phyloP scores from a whole-genome alignment of 2,113 vertebrate genomes.

The Axis porcinus region DNA sequence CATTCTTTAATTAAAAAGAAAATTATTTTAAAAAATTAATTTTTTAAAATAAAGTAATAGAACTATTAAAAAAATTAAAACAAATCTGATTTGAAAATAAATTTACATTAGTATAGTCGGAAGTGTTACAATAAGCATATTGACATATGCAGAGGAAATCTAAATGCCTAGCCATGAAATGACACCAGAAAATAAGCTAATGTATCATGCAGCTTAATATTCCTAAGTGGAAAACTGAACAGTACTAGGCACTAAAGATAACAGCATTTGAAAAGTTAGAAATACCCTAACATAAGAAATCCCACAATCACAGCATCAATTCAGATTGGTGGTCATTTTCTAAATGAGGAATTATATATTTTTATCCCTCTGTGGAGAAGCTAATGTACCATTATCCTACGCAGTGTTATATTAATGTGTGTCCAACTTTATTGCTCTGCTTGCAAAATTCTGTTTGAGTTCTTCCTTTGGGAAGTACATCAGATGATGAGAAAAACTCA shows the following conservation, averaged over 20 bases:
- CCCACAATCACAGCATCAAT: not conserved
- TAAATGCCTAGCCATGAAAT: not conserved
- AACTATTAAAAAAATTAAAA: not conserved
- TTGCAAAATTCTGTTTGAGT: not conserved
- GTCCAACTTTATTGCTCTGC: not conserved
- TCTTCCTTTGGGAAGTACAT: not conserved
- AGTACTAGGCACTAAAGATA: not conserved
- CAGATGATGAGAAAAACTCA: not conserved
- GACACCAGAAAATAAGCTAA: not conserved
- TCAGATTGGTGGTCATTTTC: not conserved
- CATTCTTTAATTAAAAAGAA: constrained; percentile 43
- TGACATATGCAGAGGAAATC: not conserved
- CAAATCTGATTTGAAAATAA: not conserved
- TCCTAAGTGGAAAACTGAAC: not conserved
- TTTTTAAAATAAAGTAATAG: not conserved
- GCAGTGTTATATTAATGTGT: not conserved
- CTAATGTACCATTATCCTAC: not conserved
- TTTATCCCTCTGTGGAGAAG: not conserved
- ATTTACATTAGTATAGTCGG: not conserved
- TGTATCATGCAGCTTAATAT: not conserved
- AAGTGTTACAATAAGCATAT: not conserved
- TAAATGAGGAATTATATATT: not conserved
- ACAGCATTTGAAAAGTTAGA: not conserved
- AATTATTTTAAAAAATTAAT: not conserved
- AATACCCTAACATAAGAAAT: not conserved